A percentile compares a stretch with the other conserved stretches of the same genome.
These are phyloP conservation scores for Orchesella flavescens DNA, from an alignment of 2,888 invertebrate genomes.

Conservation along the genomic window DNA sequence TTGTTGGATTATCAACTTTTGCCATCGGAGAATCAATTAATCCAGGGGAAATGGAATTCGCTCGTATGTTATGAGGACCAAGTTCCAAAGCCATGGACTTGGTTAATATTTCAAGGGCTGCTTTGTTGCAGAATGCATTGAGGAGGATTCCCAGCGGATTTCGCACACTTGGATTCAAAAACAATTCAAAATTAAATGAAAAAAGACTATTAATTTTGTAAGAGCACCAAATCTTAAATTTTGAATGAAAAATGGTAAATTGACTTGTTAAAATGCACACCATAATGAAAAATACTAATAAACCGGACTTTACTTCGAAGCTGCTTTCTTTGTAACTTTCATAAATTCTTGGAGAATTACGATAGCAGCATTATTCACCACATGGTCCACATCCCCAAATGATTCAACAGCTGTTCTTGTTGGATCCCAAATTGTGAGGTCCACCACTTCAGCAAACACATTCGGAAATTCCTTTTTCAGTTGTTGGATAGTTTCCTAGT, in stretches of 20 bases:
- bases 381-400: conserved; percentile 18
- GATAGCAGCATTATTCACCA: background rate
- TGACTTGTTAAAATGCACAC: no score
- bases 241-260: no score
- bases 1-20: conserved; percentile 72
- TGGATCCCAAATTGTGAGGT: conserved; percentile 13
- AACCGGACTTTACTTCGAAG: background rate
- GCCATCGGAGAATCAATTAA: conserved; percentile 74
- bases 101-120: conserved; percentile 76
- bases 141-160: background rate
- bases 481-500: background rate
- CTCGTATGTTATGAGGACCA: conserved; percentile 73
- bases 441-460: conserved; percentile 13
- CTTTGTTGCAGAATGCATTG: conserved; percentile 73
- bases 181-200: no score
- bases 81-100: conserved; percentile 76
- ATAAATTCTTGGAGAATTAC: background rate
- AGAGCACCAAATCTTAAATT: no score
- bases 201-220: no score
- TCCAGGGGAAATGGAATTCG: conserved; percentile 76
- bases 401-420: conserved; percentile 14
- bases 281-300: no score
- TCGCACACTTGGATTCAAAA: no score
- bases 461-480: conserved; percentile 16
- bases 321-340: conserved; percentile 1